Conservation (phyloP, 2,113 vertebrate genomes). For the Silurus glanis region DNA sequence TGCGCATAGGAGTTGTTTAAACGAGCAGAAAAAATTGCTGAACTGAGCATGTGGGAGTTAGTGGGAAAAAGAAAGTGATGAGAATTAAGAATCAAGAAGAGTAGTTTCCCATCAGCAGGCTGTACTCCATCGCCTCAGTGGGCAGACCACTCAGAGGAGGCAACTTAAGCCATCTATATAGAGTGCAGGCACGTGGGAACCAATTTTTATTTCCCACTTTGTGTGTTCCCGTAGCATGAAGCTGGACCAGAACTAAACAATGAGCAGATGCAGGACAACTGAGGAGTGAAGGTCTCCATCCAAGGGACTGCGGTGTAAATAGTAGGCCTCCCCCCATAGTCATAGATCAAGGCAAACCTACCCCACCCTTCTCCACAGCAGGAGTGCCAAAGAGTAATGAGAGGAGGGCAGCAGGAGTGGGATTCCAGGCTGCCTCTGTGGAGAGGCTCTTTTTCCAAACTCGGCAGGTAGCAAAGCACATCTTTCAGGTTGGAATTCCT, state of each 20-base stretch:
- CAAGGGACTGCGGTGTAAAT: slow-evolving; percentile 87
- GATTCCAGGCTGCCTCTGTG: slow-evolving; percentile 81
- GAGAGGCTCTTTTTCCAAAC: slow-evolving; percentile 79
- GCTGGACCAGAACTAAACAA: slow-evolving; percentile 61
- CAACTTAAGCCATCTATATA: slow-evolving; percentile 50
- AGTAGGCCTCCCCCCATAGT: slow-evolving; percentile 83
- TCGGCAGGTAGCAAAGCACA: slow-evolving; percentile 76
- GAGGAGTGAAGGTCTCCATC: slow-evolving; percentile 79
- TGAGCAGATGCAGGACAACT: slow-evolving; percentile 67
- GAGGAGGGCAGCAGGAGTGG: slow-evolving; percentile 83
- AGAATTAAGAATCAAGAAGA: not conserved
- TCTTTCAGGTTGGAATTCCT: slow-evolving; percentile 85
- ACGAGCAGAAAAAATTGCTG: not conserved
- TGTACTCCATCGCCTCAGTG: slow-evolving; percentile 53
- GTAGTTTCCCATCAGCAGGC: slow-evolving; percentile 54
- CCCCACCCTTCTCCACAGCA: slow-evolving; percentile 75
- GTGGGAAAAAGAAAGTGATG: slow-evolving; percentile 9
- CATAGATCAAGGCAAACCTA: slow-evolving; percentile 81
- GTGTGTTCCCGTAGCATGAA: slow-evolving; percentile 49
- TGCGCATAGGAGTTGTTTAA: not conserved
- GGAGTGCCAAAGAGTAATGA: slow-evolving; percentile 92
- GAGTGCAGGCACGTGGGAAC: slow-evolving; percentile 56
- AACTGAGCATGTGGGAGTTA: slow-evolving; percentile 8
- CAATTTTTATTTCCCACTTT: slow-evolving; percentile 65
- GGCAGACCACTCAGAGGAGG: slow-evolving; percentile 48